Evolutionary conservation across 2,113 vertebrate genomes (phyloP).

Genomic region (Seriola aureovittata): DNA sequence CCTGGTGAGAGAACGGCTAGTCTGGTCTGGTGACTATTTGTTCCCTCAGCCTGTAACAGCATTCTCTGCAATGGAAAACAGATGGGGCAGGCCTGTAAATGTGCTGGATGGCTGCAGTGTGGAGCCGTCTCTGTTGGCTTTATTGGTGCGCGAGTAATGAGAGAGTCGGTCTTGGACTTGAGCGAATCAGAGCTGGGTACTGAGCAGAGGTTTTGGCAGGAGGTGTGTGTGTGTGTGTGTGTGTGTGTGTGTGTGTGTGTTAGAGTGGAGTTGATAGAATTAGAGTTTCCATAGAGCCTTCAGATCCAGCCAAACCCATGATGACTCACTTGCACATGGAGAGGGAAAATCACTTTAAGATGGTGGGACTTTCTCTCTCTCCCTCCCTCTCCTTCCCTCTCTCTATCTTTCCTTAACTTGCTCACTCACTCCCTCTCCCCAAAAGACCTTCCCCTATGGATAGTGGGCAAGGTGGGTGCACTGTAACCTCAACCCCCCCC

Average conservation of each 20-base stretch:
- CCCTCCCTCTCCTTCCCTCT: not conserved
- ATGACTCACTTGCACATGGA: conserved; percentile 72
- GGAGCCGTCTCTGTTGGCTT: conserved; percentile 53
- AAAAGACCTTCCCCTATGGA: conserved; percentile 36
- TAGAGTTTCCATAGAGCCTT: conserved; percentile 79
- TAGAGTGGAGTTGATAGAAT: conserved; percentile 54
- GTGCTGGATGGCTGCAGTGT: conserved; percentile 22
- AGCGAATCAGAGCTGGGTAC: conserved; percentile 53
- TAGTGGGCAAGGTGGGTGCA: conserved; percentile 18
- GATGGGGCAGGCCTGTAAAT: conserved; percentile 55
- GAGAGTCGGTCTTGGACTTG: conserved; percentile 55
- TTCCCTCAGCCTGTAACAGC: conserved; percentile 3
- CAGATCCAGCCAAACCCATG: conserved; percentile 58
- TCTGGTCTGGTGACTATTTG: not conserved
- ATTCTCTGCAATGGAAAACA: conserved; percentile 61
- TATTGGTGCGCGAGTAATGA: conserved; percentile 59
- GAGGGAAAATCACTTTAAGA: conserved; percentile 74
- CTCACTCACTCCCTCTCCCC: not conserved
- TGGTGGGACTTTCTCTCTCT: conserved; percentile 54
- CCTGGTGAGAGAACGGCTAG: not conserved
- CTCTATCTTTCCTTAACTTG: not conserved
- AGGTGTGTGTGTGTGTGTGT: not conserved
- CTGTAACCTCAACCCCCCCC: conserved; percentile 28
- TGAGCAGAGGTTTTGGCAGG: conserved; percentile 54
- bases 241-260: conserved; percentile 48